Conservation (phyloP, 2,113 vertebrate species). For the Brachypteracias leptosomus region DNA sequence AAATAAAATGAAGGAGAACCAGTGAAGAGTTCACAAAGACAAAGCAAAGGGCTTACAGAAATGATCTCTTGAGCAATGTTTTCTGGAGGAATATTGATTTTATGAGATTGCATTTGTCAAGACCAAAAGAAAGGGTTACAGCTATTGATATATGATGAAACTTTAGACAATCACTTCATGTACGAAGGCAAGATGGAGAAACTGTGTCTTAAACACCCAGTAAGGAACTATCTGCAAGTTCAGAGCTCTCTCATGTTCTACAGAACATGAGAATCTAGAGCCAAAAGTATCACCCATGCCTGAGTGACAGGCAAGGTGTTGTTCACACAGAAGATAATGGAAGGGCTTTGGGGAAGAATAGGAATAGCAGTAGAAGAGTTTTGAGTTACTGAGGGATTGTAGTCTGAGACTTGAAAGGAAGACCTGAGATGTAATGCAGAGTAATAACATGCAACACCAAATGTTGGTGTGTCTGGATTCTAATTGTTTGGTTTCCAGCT, state of each 20-base stretch:
- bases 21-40: neutral
- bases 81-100: conserved; percentile 10
- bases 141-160: neutral
- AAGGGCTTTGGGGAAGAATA: neutral
- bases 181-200: neutral
- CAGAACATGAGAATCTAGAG: neutral
- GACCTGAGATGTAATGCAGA: neutral
- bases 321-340: neutral
- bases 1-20: neutral
- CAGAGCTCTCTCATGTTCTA: neutral
- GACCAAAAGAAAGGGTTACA: neutral
- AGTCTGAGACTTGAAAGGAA: neutral
- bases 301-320: neutral
- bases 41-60: neutral
- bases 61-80: neutral
- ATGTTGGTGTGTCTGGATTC: neutral
- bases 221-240: neutral
- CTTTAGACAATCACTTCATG: neutral
- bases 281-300: neutral
- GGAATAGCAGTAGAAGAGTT: neutral
- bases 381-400: neutral
- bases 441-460: neutral
- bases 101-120: neutral
- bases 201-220: neutral
- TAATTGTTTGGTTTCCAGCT: conserved; percentile 12